Conservation (phyloP, 2,113 vertebrate species). For the Poecilia latipinna region DNA sequence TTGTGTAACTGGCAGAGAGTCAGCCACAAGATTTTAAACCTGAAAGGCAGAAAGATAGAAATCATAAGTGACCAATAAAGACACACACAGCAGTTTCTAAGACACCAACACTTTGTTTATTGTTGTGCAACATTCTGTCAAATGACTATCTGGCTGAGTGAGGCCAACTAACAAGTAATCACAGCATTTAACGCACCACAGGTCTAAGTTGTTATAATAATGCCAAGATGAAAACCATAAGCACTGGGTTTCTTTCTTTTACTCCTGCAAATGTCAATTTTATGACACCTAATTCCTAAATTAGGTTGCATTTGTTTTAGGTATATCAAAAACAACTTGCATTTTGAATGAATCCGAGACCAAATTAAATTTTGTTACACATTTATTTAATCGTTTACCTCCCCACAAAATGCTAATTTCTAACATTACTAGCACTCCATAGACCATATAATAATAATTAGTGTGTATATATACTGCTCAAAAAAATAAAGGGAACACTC, state of each 20-base stretch:
- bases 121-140: too few species aligned
- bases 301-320: not conserved
- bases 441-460: not conserved
- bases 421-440: not conserved
- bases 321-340: not conserved
- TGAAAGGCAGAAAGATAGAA: constrained; percentile 59
- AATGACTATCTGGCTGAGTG: too few species aligned
- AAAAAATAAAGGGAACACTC: too few species aligned
- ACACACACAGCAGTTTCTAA: not conserved
- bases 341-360: not conserved
- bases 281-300: too few species aligned
- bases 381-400: not conserved
- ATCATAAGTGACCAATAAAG: not conserved
- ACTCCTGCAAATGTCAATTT: not conserved
- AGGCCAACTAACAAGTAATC: too few species aligned
- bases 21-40: constrained; percentile 96
- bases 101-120: too few species aligned
- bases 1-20: constrained; percentile 96
- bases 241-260: too few species aligned
- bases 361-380: not conserved
- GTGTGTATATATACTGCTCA: not conserved
- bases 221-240: too few species aligned
- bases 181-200: too few species aligned
- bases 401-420: not conserved
- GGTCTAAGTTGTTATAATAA: too few species aligned